Evolutionary conservation across 2,113 vertebrate species (phyloP), one percentile per base, ranked within the genome.

Genomic region (Malurus cyaneus): DNA sequence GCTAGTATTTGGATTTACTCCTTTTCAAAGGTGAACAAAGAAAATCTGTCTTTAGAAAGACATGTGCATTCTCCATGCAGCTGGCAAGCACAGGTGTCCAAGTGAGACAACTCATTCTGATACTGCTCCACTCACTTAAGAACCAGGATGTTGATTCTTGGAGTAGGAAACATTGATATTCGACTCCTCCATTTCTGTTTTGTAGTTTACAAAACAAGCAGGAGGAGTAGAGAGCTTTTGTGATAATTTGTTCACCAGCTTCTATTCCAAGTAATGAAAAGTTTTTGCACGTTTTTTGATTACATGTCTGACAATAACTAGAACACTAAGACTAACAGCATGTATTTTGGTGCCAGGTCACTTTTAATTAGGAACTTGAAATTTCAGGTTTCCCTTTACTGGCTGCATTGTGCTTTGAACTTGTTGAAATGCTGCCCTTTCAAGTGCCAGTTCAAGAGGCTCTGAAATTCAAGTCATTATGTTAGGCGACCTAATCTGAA

Each of bases 361-460:
- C 39, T 89, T 93, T 70, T 91, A 89, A 91, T 93, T 91, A 80
- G 70, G 32, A 80, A 24, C 42, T 91, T 80, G 73, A 73, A 85
- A 91, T 64, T 76, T 92, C 0, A 1, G 1, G 5, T 54, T 85
- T 89, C 52, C 29, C 77, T 92, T 79, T 82, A 42, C 31, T 79
- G 41, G 34, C 47, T 80, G 12, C 39, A 62, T 67, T 91, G 28
- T 92, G 56, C 82, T 94, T 89, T 88, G 64, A 91, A 54, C 66
- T 80, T 72, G 50, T 61, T 82, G 52, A 89, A 95, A 73, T 76
- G 54, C 52, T 92, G 76, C 67, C 52, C 24, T 93, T 95, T 83
- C 65, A 59, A 90, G 64, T 83, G 34, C 47, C 4, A 1, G 49
- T 84, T 96, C 44, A 72, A 86, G 74, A 91, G 59, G 28, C 50